Evolutionary conservation across 2,888 invertebrate genomes (phyloP), one percentile per base, ranked within the genome.

Genomic region (Andrena dorsata): DNA sequence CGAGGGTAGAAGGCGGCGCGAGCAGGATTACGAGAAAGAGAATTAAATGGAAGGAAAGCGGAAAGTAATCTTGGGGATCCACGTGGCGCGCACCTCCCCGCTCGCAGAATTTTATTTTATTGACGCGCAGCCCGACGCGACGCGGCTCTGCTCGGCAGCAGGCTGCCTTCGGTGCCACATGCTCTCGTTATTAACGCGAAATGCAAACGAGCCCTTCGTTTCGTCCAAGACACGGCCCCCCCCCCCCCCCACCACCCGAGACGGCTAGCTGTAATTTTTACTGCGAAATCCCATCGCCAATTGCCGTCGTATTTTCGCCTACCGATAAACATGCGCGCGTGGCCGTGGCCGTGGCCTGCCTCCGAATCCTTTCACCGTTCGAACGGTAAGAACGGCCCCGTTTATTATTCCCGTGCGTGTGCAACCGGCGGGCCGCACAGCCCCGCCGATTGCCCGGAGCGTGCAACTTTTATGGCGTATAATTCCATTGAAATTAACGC

Each of bases 181-280:
- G 85, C 80, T 86, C 81, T 82, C 80, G 88, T 88, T 88, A 86
- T 88, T 83, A 88, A 86, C 88, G 86, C 85, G 86, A 88, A 83
- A 86, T 85, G 86, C 88, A 88, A 85, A 86, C 88, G 87, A 87
- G 82, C 77, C 87, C 79, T 87, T 85, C 87, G 82, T 84, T 87
- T 80, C 84, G 87, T 85, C 84, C 84, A 79, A 87, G 87, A 73
- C 85, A 85, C 82, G 82, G 72, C 78, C 71, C 63, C 58, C 61
- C n/a, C n/a, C n/a, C n/a, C n/a, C n/a, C n/a, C n/a, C n/a, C n/a
- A n/a, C n/a, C n/a, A n/a, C n/a, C n/a, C 80, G 79, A 41, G 76
- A 80, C 77, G 84, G 73, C 79, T 80, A 73, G 75, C 77, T 76
- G 73, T 87, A 86, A 87, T 87, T 87, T 85, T 83, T 85, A 76